Evolutionary conservation across 2,797 vertebrate species (phyloP).

Genomic region (Brachyalestes nurse): DNA sequence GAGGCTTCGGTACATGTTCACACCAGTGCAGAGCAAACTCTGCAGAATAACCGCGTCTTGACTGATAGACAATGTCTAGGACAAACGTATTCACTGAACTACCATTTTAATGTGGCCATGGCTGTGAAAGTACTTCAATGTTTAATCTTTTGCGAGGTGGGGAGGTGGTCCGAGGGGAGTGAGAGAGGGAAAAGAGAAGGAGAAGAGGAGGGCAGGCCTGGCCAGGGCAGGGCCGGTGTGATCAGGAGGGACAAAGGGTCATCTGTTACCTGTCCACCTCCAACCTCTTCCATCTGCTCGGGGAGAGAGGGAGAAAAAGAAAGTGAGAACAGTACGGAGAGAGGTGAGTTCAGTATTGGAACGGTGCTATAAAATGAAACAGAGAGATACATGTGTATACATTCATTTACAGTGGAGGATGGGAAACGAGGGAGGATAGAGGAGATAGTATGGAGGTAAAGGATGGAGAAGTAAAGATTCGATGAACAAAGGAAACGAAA

Average conservation of each 20-base stretch:
- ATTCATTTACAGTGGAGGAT: neutral
- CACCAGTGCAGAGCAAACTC: too few species aligned
- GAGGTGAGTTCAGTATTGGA: neutral
- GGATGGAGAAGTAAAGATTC: neutral
- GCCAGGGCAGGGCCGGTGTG: conserved; percentile 63
- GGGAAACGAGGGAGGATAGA: neutral
- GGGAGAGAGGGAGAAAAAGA: conserved; percentile 46
- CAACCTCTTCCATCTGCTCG: conserved; percentile 77
- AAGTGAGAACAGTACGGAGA: neutral
- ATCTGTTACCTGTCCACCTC: conserved; percentile 80
- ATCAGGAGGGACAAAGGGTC: conserved; percentile 65
- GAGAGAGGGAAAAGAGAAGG: conserved; percentile 16
- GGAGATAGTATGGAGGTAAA: neutral
- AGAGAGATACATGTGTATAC: neutral
- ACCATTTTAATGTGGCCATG: neutral
- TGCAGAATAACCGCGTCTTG: too few species aligned
- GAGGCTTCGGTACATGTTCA: too few species aligned
- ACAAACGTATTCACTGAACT: neutral
- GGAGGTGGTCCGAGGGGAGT: neutral
- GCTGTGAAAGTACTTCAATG: neutral
- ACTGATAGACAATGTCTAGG: too few species aligned
- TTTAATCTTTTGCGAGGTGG: neutral
- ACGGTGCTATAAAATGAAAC: neutral
- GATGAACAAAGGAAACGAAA: neutral
- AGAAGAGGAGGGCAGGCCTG: conserved; percentile 19